A percentile compares a stretch with the other conserved stretches of the same genome.
These are phyloP conservation scores for Epinephelus lanceolatus DNA, from an alignment of 2,113 vertebrate genomes.

Conservation along the genomic window DNA sequence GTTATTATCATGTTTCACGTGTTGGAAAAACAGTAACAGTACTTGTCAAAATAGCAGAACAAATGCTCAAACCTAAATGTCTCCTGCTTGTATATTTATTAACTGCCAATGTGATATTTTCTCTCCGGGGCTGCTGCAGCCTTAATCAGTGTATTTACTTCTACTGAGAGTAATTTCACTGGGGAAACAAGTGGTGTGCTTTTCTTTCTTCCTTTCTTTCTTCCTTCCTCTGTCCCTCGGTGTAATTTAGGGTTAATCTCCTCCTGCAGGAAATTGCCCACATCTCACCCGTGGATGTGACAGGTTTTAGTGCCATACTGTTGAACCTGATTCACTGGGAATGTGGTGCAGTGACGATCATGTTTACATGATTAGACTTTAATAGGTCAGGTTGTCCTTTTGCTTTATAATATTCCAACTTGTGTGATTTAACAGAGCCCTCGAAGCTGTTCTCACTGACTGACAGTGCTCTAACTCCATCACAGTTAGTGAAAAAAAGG, in stretches of 20 bases:
- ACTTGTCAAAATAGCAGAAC: conserved; percentile 63
- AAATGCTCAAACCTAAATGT: conserved; percentile 50
- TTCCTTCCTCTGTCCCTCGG: conserved; percentile 39
- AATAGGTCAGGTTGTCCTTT: conserved; percentile 60
- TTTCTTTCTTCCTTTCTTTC: conserved; percentile 21
- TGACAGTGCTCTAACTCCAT: conserved; percentile 50
- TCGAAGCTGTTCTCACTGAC: conserved; percentile 50
- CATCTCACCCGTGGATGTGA: conserved; percentile 55
- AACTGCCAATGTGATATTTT: conserved; percentile 55
- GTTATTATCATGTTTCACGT: conserved; percentile 60
- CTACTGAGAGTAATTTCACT: conserved; percentile 42
- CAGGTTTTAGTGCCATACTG: conserved; percentile 68
- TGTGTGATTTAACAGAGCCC: conserved; percentile 52
- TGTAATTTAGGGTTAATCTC: conserved; percentile 69
- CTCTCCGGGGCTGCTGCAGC: conserved; percentile 52
- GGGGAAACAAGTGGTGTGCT: conserved; percentile 42
- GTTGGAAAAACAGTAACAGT: conserved; percentile 42
- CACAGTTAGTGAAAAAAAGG: conserved; percentile 19
- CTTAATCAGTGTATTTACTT: conserved; percentile 47
- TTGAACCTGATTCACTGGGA: conserved; percentile 61
- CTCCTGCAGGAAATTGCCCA: conserved; percentile 66
- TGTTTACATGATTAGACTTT: conserved; percentile 68
- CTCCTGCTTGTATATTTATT: conserved; percentile 72
- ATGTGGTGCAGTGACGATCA: conserved; percentile 47
- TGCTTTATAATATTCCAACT: conserved; percentile 60